These are phyloP conservation scores for Drosophila peninsularis DNA, from an alignment of 2,888 invertebrate species.

Conservation along the genomic window DNA sequence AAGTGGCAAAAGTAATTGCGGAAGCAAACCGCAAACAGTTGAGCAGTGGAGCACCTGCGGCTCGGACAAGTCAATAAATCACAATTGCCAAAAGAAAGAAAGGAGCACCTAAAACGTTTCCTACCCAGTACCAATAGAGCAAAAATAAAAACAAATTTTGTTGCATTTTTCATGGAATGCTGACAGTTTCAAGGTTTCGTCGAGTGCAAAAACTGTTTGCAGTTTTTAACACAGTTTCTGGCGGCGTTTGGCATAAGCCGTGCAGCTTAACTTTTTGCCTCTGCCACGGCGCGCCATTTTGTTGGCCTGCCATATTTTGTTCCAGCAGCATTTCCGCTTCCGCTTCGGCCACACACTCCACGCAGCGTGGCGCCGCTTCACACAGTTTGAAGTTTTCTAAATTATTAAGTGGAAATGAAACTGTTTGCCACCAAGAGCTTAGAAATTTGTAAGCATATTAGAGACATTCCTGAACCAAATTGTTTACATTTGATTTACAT, in stretches of 20 bases:
- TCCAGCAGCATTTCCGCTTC: conserved; percentile 38
- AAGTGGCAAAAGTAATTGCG: conserved; percentile 63
- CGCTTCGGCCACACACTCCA: conserved; percentile 16
- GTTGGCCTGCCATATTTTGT: conserved; percentile 35
- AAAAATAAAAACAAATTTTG: background rate
- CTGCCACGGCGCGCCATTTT: conserved; percentile 33
- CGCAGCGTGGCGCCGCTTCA: conserved; percentile 11
- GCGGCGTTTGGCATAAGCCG: conserved; percentile 9
- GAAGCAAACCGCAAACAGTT: conserved; percentile 44
- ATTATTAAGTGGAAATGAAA: conserved; percentile 6
- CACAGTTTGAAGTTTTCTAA: background rate
- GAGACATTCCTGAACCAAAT: background rate
- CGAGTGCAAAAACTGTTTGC: conserved; percentile 29
- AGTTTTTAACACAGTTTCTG: conserved; percentile 28
- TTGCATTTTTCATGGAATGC: conserved; percentile 17
- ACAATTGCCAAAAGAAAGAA: conserved; percentile 24
- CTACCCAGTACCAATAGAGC: background rate
- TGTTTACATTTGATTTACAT: background rate
- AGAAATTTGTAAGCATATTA: conserved; percentile 3
- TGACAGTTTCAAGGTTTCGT: conserved; percentile 25
- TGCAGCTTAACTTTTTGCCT: conserved; percentile 42
- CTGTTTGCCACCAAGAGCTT: background rate
- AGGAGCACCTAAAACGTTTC: background rate
- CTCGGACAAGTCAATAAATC: conserved; percentile 65
- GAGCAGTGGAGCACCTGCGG: conserved; percentile 51